These are phyloP conservation scores for Gambusia yucatana DNA, from an alignment of 2,797 vertebrate genomes.

Conservation along the genomic window DNA sequence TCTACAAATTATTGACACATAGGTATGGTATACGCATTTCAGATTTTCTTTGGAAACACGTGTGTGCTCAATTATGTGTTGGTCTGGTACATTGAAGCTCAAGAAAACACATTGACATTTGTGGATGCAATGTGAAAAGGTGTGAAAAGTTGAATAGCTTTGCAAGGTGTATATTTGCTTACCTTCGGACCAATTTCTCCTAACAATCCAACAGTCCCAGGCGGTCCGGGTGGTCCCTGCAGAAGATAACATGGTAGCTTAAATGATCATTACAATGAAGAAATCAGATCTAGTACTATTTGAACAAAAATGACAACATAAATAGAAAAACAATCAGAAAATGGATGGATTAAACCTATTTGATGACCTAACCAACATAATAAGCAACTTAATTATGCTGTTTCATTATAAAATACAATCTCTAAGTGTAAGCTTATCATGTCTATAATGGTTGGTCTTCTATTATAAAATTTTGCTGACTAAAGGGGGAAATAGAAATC, in stretches of 20 bases:
- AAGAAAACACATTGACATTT: not conserved
- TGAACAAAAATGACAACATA: not conserved
- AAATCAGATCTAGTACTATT: slow-evolving; percentile 4
- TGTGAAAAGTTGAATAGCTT: not conserved
- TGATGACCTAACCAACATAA: not conserved
- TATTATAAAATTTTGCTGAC: slow-evolving; percentile 23
- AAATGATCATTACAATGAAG: not conserved
- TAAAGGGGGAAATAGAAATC: slow-evolving; percentile 2
- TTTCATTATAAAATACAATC: not conserved
- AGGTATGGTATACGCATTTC: not conserved
- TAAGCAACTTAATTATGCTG: not conserved
- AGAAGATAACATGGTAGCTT: slow-evolving; percentile 41
- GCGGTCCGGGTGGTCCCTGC: slow-evolving; percentile 89
- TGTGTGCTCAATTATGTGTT: not conserved
- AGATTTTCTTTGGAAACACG: not conserved
- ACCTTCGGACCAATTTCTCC: slow-evolving; percentile 95
- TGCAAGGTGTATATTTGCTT: slow-evolving; percentile 23
- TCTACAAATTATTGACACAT: not conserved
- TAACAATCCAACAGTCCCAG: slow-evolving; percentile 87
- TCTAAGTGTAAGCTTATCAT: not conserved
- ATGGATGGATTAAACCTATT: not conserved
- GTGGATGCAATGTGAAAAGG: not conserved
- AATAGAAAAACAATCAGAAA: not conserved
- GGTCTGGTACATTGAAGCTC: not conserved
- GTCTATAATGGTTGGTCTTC: slow-evolving; percentile 6